Conservation (phyloP, 2,888 invertebrate species). For the Napeogenes inachia region DNA sequence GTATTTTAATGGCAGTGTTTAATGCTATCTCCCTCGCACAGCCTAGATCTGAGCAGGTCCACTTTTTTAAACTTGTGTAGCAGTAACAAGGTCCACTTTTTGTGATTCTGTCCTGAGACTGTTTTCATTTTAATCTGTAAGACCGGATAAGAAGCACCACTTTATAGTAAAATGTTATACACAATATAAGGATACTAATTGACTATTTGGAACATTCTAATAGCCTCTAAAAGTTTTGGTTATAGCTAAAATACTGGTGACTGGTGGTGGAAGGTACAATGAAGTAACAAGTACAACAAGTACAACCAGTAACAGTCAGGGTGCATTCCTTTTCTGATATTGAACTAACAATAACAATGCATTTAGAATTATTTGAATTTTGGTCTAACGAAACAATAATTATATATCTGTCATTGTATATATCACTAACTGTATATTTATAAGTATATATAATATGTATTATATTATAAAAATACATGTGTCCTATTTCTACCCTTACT, state of each 20-base stretch:
- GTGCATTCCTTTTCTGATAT: conserved; percentile 51
- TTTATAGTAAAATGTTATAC: neutral
- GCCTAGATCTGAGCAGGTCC: conserved; percentile 11
- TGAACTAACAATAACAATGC: conserved; percentile 1
- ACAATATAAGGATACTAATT: neutral
- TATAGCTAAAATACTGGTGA: conserved; percentile 43
- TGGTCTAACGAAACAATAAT: no score
- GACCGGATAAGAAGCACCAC: conserved; percentile 3
- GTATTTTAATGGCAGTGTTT: conserved; percentile 1
- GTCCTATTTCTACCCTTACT: no score
- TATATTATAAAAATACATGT: no score
- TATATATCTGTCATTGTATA: no score
- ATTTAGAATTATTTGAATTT: no score
- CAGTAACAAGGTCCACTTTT: conserved; percentile 11
- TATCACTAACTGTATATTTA: no score
- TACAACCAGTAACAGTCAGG: conserved; percentile 41
- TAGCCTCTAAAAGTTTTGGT: neutral
- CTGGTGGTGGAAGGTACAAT: conserved; percentile 42
- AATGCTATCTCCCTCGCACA: conserved; percentile 6
- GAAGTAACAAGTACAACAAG: no score
- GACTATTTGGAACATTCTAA: no score
- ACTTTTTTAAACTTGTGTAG: conserved; percentile 11
- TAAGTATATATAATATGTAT: no score
- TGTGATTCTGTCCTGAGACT: conserved; percentile 9
- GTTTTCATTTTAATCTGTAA: conserved; percentile 12